These are phyloP conservation scores for Drosophila multiciliata DNA, from an alignment of 2,888 invertebrate species.

Conservation along the genomic window DNA sequence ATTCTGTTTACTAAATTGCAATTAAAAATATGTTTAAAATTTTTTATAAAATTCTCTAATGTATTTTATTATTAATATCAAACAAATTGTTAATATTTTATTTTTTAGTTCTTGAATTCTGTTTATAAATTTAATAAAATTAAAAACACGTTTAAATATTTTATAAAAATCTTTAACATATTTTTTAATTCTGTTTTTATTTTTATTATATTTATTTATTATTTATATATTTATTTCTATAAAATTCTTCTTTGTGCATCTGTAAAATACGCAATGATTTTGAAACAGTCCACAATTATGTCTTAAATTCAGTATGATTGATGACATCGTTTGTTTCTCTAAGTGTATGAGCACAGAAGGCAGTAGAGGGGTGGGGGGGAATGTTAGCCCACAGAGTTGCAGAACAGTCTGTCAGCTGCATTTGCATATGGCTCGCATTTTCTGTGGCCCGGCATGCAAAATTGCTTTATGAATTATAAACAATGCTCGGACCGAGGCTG, in stretches of 20 bases:
- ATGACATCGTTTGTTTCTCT: background rate
- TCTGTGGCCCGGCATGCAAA: constrained; percentile 58
- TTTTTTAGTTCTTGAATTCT: too few species aligned
- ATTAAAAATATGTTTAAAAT: too few species aligned
- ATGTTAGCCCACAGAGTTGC: constrained; percentile 9
- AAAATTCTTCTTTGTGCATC: background rate
- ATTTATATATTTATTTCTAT: background rate
- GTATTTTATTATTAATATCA: too few species aligned
- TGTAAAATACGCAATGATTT: background rate
- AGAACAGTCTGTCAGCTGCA: constrained; percentile 55
- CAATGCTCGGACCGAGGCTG: constrained; percentile 55
- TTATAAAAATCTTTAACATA: too few species aligned
- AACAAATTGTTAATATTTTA: too few species aligned
- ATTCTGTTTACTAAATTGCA: background rate
- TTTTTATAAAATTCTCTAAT: too few species aligned
- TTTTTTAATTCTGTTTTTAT: too few species aligned
- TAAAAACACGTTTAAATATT: too few species aligned
- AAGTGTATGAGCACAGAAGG: background rate
- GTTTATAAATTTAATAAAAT: too few species aligned
- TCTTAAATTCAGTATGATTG: background rate
- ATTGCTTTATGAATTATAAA: constrained; percentile 74
- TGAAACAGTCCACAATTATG: background rate
- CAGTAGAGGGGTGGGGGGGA: background rate
- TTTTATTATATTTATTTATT: background rate
- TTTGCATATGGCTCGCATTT: constrained; percentile 69